Percentiles rank a stretch among this genome's conserved stretches.
Conservation (phyloP, 2,113 vertebrate species). For the Mionectes macconnelli region DNA sequence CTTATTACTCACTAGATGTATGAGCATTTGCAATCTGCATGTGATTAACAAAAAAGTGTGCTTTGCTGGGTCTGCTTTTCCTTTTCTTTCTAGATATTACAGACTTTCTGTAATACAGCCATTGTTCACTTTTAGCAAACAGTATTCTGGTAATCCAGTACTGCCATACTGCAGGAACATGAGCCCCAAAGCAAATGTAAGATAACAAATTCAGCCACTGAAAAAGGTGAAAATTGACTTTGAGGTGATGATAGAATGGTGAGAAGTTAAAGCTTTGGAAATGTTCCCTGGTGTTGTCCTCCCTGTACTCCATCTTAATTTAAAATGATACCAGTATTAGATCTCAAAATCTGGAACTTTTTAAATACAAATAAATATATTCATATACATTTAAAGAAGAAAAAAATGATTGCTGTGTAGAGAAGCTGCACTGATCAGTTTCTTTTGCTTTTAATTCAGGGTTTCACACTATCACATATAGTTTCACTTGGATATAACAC, state of each 20-base stretch:
- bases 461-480: background rate
- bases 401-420: background rate
- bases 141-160: constrained; percentile 45
- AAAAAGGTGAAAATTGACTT: constrained; percentile 84
- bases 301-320: constrained; percentile 62
- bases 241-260: constrained; percentile 77
- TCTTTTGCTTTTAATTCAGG: background rate
- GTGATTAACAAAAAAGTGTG: background rate
- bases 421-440: background rate
- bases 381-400: background rate
- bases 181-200: constrained; percentile 72
- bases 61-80: background rate
- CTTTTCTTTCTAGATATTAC: constrained; percentile 35
- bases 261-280: constrained; percentile 76
- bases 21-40: background rate
- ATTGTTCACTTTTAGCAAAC: constrained; percentile 55
- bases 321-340: constrained; percentile 62
- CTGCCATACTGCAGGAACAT: constrained; percentile 55
- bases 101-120: background rate
- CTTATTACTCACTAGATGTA: background rate
- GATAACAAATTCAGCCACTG: constrained; percentile 76
- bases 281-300: constrained; percentile 63
- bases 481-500: background rate
- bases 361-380: background rate
- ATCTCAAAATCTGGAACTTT: constrained; percentile 40